Evolutionary conservation across 2,113 vertebrate genomes (phyloP).

Genomic region (Ptychochromis oligacanthus): DNA sequence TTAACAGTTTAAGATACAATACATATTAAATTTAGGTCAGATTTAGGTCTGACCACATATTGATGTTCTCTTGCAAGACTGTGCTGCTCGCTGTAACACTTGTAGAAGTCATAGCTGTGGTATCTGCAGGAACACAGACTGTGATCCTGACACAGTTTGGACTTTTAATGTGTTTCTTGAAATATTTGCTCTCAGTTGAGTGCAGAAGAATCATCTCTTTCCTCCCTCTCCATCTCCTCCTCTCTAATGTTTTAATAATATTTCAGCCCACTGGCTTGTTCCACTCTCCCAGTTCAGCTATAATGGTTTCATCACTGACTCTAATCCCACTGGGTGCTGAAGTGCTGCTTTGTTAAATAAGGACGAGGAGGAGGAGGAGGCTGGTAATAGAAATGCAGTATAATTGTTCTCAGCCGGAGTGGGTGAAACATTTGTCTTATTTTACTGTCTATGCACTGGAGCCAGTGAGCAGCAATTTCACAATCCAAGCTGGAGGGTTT

Average conservation of each 20-base stretch:
- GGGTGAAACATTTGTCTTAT: constrained; percentile 68
- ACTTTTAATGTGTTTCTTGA: constrained; percentile 26
- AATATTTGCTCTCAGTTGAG: constrained; percentile 35
- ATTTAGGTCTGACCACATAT: background rate
- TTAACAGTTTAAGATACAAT: background rate
- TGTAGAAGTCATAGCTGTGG: background rate
- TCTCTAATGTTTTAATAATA: constrained; percentile 64
- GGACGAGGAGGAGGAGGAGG: constrained; percentile 55
- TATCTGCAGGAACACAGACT: background rate
- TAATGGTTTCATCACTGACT: constrained; percentile 71
- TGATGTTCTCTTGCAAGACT: background rate
- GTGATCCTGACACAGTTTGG: background rate
- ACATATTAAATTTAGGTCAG: background rate
- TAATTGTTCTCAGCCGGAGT: constrained; percentile 70
- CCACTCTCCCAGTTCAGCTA: constrained; percentile 65
- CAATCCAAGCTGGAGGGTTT: constrained; percentile 41
- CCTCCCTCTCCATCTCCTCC: constrained; percentile 35
- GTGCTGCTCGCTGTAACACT: background rate
- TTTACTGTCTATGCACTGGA: constrained; percentile 55
- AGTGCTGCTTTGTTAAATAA: constrained; percentile 74
- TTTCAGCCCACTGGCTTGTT: constrained; percentile 62
- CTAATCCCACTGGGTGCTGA: constrained; percentile 70
- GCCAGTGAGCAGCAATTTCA: constrained; percentile 33
- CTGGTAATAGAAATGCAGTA: constrained; percentile 70
- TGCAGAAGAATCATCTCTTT: constrained; percentile 31